Conservation (phyloP, 30 jellyfish, hydroid and myxozoan species). For the Catostylus mosaicus region DNA sequence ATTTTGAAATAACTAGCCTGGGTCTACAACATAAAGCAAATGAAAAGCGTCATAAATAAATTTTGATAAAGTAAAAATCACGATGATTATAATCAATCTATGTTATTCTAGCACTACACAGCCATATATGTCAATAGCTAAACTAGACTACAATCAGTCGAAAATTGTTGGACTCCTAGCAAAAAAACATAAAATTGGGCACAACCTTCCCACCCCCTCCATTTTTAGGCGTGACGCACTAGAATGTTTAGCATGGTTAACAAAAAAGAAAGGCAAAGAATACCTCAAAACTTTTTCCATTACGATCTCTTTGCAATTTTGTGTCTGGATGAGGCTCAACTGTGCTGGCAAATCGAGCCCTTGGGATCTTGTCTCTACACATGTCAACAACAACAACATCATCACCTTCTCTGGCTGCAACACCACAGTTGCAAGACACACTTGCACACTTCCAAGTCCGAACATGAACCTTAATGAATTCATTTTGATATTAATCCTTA, state of each 20-base stretch:
- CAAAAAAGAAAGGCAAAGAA: no score
- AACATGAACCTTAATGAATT: constrained; percentile 72
- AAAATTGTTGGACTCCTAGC: no score
- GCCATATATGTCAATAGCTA: no score
- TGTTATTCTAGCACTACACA: no score
- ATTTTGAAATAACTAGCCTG: no score
- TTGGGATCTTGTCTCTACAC: constrained; percentile 89
- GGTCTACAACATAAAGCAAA: no score
- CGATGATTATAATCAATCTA: no score
- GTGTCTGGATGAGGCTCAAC: constrained; percentile 89
- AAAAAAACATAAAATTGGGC: no score
- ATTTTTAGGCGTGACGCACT: background rate
- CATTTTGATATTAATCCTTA: background rate
- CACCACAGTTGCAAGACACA: constrained; percentile 93
- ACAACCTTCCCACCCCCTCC: no score
- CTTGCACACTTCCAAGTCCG: constrained; percentile 90
- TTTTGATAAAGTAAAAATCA: no score
- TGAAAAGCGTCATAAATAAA: no score
- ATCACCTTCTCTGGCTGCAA: constrained; percentile 97
- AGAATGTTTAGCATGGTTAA: background rate
- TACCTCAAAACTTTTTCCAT: constrained; percentile 89
- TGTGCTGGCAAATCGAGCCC: constrained; percentile 86
- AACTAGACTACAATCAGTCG: no score
- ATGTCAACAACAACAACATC: constrained; percentile 88
- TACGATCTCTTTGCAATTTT: constrained; percentile 63